These are phyloP conservation scores for Ispidina lecontei DNA, from an alignment of 2,797 vertebrate genomes.

Conservation along the genomic window DNA sequence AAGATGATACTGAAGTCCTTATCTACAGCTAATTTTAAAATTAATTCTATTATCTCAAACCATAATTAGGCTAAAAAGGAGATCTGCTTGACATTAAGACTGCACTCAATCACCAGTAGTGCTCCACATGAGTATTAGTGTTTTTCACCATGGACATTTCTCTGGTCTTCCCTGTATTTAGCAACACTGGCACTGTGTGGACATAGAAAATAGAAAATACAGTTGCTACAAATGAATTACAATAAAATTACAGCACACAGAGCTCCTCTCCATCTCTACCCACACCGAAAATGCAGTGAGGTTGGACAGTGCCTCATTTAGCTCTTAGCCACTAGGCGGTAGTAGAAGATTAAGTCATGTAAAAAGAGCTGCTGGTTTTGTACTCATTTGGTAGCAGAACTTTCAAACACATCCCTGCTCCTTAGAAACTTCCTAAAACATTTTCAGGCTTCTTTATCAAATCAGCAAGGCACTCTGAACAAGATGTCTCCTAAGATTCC, in stretches of 20 bases:
- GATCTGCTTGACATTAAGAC: neutral
- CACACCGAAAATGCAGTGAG: rapidly evolving
- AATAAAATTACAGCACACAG: neutral
- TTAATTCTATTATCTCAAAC: neutral
- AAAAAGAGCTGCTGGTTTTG: neutral
- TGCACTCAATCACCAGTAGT: neutral
- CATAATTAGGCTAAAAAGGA: rapidly evolving
- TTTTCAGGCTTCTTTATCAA: neutral
- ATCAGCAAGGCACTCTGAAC: neutral
- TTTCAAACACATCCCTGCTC: neutral
- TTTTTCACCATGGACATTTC: neutral
- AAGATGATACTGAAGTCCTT: neutral
- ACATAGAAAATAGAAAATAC: neutral
- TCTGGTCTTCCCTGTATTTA: neutral
- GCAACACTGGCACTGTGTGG: neutral
- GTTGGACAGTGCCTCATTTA: neutral
- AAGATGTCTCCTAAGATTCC: neutral
- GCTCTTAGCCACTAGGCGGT: slow-evolving; percentile 30
- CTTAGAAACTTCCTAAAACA: neutral
- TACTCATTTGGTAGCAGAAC: neutral
- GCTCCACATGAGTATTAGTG: neutral
- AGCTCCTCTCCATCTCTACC: neutral
- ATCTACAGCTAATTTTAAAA: neutral
- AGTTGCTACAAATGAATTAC: neutral
- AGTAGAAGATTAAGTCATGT: slow-evolving; percentile 15